Evolutionary conservation across 2,113 vertebrate genomes (phyloP).

Genomic region (Mesitornis unicolor): DNA sequence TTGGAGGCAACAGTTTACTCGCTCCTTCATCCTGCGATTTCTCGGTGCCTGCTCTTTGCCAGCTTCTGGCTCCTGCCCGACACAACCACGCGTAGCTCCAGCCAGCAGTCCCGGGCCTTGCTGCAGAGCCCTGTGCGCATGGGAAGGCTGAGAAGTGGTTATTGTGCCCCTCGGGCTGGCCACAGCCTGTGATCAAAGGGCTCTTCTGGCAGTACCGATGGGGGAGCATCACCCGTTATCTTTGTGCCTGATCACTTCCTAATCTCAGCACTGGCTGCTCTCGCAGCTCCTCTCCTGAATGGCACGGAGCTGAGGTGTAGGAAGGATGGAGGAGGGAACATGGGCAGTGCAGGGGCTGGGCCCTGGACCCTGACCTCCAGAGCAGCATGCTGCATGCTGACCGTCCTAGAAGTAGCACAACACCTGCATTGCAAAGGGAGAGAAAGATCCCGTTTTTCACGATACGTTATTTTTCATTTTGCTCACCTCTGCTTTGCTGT

Average conservation of each 20-base stretch:
- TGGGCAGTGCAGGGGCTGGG: neutral
- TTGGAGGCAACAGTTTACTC: neutral
- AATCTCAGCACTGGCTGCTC: neutral
- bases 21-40: neutral
- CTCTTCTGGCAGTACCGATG: neutral
- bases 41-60: neutral
- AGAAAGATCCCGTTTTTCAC: neutral
- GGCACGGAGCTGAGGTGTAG: neutral
- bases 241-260: neutral
- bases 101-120: neutral
- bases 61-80: accelerated
- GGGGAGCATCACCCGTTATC: neutral
- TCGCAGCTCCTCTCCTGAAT: neutral
- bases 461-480: accelerated
- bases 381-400: neutral
- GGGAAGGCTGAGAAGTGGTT: neutral
- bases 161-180: neutral
- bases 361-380: neutral
- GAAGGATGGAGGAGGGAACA: neutral
- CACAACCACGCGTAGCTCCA: accelerated
- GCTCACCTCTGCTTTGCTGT: neutral
- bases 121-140: neutral
- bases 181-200: neutral
- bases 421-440: neutral
- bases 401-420: neutral